Evolutionary conservation across 2,797 vertebrate genomes (phyloP).

Genomic region (Heteromormyrus szaboi): DNA sequence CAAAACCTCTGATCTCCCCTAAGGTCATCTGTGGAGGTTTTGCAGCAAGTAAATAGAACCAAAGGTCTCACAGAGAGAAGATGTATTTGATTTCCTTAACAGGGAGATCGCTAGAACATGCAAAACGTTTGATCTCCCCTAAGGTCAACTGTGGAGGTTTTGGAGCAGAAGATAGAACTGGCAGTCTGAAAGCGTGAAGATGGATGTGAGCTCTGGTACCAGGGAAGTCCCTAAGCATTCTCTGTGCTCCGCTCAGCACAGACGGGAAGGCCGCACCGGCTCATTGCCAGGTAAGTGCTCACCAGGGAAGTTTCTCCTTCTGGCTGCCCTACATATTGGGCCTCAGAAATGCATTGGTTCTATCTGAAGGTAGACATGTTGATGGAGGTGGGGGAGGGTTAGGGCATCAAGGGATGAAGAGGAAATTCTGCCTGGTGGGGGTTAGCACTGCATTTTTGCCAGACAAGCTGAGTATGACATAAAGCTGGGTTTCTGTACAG

Average conservation of each 20-base stretch:
- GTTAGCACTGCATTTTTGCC: neutral
- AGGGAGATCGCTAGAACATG: neutral
- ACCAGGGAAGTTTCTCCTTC: conserved; percentile 14
- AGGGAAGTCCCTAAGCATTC: neutral
- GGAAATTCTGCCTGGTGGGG: neutral
- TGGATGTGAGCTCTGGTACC: neutral
- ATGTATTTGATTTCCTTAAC: neutral
- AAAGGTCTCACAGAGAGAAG: neutral
- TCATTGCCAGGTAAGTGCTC: neutral
- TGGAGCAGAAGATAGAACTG: neutral
- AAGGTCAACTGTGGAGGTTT: conserved; percentile 5
- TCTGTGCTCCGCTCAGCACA: neutral
- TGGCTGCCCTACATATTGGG: conserved; percentile 16
- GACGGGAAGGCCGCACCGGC: neutral
- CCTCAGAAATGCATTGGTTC: neutral
- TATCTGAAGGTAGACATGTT: neutral
- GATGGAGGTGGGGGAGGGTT: neutral
- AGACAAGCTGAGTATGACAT: neutral
- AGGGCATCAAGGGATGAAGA: neutral
- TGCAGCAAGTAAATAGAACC: neutral
- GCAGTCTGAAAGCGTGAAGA: neutral
- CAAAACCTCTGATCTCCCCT: neutral
- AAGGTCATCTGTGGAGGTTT: neutral
- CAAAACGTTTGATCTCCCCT: neutral
- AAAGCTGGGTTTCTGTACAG: neutral